These are phyloP conservation scores for Drosophila phalerata DNA, from an alignment of 2,888 invertebrate genomes.

Conservation along the genomic window DNA sequence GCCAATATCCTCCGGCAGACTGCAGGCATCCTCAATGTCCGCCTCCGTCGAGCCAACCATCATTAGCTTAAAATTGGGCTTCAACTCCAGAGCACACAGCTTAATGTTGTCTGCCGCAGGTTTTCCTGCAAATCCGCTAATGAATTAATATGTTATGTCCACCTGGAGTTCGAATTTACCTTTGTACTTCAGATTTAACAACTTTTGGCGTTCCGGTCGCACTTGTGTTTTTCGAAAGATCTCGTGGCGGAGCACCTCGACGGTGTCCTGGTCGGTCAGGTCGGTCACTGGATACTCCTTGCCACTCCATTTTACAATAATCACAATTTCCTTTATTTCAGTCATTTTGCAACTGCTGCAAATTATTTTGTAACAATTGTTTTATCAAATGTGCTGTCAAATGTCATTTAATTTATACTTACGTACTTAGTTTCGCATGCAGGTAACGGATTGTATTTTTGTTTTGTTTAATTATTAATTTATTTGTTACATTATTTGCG, in stretches of 20 bases:
- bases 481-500: conserved; percentile 33
- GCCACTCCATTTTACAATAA: conserved; percentile 95
- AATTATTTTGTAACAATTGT: not conserved
- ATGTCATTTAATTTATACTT: not conserved
- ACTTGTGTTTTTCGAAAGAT: conserved; percentile 96
- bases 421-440: conserved; percentile 31
- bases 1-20: conserved; percentile 91
- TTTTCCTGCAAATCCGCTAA: conserved; percentile 88
- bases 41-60: conserved; percentile 98
- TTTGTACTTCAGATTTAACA: conserved; percentile 96
- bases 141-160: not conserved
- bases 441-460: conserved; percentile 9
- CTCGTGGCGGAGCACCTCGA: conserved; percentile 91
- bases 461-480: conserved; percentile 7
- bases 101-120: conserved; percentile 92
- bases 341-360: conserved; percentile 46
- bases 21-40: conserved; percentile 93
- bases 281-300: conserved; percentile 94
- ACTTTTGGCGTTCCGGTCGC: conserved; percentile 95
- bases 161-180: conserved; percentile 87
- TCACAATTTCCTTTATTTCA: conserved; percentile 65
- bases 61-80: conserved; percentile 96
- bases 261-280: conserved; percentile 91
- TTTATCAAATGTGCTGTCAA: not conserved
- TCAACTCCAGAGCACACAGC: conserved; percentile 91